Percentiles rank a stretch among this genome's conserved stretches.
Conservation (phyloP, 2,113 vertebrate species). For the Prietella phreatophila region DNA sequence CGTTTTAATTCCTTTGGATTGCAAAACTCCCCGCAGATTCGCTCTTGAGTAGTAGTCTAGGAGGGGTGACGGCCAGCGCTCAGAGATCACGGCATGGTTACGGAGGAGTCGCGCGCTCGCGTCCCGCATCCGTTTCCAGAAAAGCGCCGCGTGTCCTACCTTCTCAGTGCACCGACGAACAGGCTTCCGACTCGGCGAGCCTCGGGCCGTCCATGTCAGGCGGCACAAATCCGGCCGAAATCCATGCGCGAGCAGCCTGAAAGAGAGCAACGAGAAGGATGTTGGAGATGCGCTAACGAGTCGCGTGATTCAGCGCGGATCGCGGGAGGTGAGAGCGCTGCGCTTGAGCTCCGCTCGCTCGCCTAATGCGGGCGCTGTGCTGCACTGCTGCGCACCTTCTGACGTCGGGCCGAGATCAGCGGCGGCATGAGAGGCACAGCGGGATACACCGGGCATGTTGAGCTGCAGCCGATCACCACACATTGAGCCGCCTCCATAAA, state of each 20-base stretch:
- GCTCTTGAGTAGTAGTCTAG: conserved; percentile 74
- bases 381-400: conserved; percentile 93
- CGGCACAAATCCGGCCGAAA: conserved; percentile 81
- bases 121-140: conserved; percentile 85
- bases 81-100: conserved; percentile 93
- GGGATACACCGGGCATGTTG: conserved; percentile 69
- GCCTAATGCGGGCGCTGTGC: conserved; percentile 77
- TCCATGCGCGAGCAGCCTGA: conserved; percentile 81
- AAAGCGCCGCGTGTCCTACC: conserved; percentile 85
- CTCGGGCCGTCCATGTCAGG: conserved; percentile 91
- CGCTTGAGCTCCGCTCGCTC: conserved; percentile 63
- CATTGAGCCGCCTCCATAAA: conserved; percentile 69
- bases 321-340: conserved; percentile 57
- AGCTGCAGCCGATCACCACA: conserved; percentile 75
- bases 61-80: conserved; percentile 71
- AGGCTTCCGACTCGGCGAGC: conserved; percentile 87
- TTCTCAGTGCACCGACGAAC: conserved; percentile 93
- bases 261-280: conserved; percentile 63
- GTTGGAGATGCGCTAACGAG: conserved; percentile 61
- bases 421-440: conserved; percentile 70
- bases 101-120: conserved; percentile 73
- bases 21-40: conserved; percentile 78
- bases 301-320: conserved; percentile 55
- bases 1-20: conserved; percentile 78
- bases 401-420: conserved; percentile 87